These are phyloP conservation scores for Microctenopoma steveboyesi DNA, from an alignment of 2,797 vertebrate species.

Conservation along the genomic window DNA sequence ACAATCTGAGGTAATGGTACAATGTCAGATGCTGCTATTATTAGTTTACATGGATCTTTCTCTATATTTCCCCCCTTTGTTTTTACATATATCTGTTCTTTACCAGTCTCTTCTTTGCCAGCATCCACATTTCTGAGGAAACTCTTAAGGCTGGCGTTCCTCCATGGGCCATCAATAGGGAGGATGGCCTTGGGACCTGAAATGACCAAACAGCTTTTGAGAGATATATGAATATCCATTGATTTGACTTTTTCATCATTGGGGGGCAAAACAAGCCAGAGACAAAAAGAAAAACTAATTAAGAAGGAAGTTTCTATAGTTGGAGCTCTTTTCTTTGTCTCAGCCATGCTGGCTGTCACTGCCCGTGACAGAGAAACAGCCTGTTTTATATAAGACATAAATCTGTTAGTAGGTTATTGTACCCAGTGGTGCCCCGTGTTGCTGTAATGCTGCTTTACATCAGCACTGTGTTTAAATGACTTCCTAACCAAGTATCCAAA, in stretches of 20 bases:
- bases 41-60: too few relatives aligned
- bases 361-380: constrained; percentile 24
- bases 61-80: not conserved
- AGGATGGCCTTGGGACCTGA: constrained; percentile 74
- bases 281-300: constrained; percentile 12
- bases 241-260: not conserved
- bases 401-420: constrained; percentile 27
- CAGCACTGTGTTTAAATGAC: constrained; percentile 28
- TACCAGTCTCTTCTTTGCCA: constrained; percentile 76
- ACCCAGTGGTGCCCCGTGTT: constrained; percentile 23
- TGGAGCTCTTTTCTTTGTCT: constrained; percentile 46
- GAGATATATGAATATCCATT: not conserved
- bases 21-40: too few relatives aligned
- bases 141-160: constrained; percentile 72
- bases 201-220: constrained; percentile 16
- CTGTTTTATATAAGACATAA: constrained; percentile 18
- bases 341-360: constrained; percentile 5
- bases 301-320: constrained; percentile 31
- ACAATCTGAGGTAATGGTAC: too few relatives aligned
- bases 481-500: constrained; percentile 26
- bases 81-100: not conserved
- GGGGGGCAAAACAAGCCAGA: not conserved
- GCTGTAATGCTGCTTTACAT: constrained; percentile 37
- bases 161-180: constrained; percentile 77
- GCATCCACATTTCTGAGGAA: constrained; percentile 77